A percentile compares a stretch with the other conserved stretches of the same genome.
Conservation (phyloP, 1,140 invertebrate species). For the Drosophila santomea region DNA sequence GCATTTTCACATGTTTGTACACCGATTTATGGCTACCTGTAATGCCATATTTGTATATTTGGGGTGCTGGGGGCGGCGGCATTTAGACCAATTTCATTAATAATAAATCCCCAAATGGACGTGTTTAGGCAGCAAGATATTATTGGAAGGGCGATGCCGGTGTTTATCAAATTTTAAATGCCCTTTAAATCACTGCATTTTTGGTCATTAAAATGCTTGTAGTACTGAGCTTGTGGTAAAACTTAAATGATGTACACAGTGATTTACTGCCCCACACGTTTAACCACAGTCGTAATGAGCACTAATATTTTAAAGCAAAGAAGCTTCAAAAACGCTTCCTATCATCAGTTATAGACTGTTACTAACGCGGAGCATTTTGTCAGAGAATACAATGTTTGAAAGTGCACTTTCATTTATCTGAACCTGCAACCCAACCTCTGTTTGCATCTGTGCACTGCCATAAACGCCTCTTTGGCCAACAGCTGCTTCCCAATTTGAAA, state of each 20-base stretch:
- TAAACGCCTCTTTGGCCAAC: slow-evolving; percentile 3
- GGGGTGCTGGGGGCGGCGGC: slow-evolving; percentile 5
- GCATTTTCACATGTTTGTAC: slow-evolving; percentile 35
- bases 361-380: no score
- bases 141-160: no score
- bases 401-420: background rate
- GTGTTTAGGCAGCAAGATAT: background rate
- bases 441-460: slow-evolving; percentile 6
- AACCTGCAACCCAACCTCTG: background rate
- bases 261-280: no score
- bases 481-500: slow-evolving; percentile 16
- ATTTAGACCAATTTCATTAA: slow-evolving; percentile 13
- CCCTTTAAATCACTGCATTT: background rate
- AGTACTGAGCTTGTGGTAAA: no score
- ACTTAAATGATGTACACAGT: no score
- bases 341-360: no score
- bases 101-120: slow-evolving; percentile 26
- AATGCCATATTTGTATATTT: slow-evolving; percentile 1
- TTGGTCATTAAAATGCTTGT: no score
- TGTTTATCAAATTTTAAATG: background rate
- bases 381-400: no score
- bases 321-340: no score
- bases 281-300: no score
- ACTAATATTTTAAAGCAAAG: no score
- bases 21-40: slow-evolving; percentile 34